These are phyloP conservation scores for Neria commutata DNA, from an alignment of 2,888 invertebrate genomes.

Conservation along the genomic window DNA sequence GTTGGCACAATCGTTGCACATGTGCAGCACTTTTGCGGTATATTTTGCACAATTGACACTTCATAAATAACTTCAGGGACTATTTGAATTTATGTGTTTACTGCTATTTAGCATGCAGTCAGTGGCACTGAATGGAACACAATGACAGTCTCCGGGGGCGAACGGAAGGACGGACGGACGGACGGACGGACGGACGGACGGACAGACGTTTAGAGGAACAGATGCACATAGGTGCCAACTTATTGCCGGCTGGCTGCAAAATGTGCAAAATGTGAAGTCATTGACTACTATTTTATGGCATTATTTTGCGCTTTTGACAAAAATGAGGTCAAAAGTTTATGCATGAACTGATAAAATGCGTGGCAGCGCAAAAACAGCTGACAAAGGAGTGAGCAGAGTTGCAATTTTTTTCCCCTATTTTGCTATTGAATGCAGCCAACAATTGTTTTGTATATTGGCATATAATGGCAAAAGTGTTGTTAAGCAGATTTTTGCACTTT, in stretches of 20 bases:
- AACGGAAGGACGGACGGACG: no score
- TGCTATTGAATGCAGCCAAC: no score
- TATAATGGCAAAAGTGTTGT: no score
- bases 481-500: no score
- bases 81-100: slow-evolving; percentile 49
- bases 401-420: not conserved
- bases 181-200: no score
- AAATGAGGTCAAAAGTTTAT: slow-evolving; percentile 56
- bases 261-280: slow-evolving; percentile 3
- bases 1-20: no score
- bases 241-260: slow-evolving; percentile 4
- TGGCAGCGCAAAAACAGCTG: not conserved
- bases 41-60: slow-evolving; percentile 38
- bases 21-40: no score
- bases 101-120: slow-evolving; percentile 20
- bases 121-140: slow-evolving; percentile 8
- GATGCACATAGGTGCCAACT: not conserved
- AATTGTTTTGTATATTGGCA: no score
- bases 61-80: slow-evolving; percentile 45
- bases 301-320: slow-evolving; percentile 32
- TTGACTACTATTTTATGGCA: slow-evolving; percentile 26
- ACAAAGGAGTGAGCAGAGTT: not conserved
- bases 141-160: slow-evolving; percentile 13
- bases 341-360: not conserved
- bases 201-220: no score